Conservation (phyloP, 2,888 invertebrate genomes). For the Erpobdella octoculata region DNA sequence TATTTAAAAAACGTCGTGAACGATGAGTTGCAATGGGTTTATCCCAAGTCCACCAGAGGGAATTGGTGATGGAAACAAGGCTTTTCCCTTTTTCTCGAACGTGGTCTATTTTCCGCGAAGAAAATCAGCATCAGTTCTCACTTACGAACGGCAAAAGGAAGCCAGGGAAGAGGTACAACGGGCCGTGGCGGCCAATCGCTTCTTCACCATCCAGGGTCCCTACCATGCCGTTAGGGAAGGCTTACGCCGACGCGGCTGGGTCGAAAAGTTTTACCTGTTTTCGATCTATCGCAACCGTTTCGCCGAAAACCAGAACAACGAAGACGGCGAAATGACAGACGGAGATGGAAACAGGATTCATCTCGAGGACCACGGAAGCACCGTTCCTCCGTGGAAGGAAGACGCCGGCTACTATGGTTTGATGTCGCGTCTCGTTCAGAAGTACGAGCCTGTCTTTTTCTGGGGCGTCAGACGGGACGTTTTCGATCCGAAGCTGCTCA, state of each 20-base stretch:
- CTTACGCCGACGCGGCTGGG: slow-evolving; percentile 50
- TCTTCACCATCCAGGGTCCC: slow-evolving; percentile 52
- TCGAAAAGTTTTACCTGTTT: slow-evolving; percentile 50
- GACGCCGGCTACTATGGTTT: slow-evolving; percentile 51
- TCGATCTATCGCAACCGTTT: slow-evolving; percentile 32
- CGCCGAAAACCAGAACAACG: neutral
- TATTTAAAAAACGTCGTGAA: no score
- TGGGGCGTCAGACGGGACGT: slow-evolving; percentile 72
- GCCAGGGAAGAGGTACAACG: neutral
- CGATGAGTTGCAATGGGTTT: no score
- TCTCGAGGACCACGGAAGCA: slow-evolving; percentile 24
- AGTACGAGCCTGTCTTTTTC: slow-evolving; percentile 62
- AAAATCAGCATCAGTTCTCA: no score
- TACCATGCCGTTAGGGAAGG: slow-evolving; percentile 49
- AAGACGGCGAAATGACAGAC: neutral
- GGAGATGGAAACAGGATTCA: slow-evolving; percentile 26
- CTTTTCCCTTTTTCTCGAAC: no score
- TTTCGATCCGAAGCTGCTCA: slow-evolving; percentile 64
- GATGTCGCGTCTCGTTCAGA: slow-evolving; percentile 50
- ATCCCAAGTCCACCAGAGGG: no score
- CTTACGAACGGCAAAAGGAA: neutral
- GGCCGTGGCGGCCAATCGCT: slow-evolving; percentile 42
- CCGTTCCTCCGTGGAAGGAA: slow-evolving; percentile 50
- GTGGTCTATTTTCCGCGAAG: no score
- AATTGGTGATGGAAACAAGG: no score